Percentiles rank a stretch among this genome's conserved stretches.
These are phyloP conservation scores for Pituophis catenifer DNA, from an alignment of 2,113 vertebrate genomes.

Conservation along the genomic window DNA sequence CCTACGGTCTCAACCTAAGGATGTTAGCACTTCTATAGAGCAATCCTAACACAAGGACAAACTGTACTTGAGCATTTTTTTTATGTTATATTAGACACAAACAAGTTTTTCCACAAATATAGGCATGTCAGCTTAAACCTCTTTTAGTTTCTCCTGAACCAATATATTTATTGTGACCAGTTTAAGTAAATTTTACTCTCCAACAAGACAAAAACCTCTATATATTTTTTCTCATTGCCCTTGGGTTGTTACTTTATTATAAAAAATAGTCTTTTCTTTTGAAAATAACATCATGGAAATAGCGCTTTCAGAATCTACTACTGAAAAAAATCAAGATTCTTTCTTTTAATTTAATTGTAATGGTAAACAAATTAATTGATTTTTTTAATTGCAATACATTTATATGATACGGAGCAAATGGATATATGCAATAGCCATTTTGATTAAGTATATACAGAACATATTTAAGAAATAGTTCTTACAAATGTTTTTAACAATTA, in stretches of 20 bases:
- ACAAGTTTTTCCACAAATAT: slow-evolving; percentile 56
- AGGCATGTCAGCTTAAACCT: slow-evolving; percentile 55
- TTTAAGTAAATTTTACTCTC: slow-evolving; percentile 41
- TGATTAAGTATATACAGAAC: not conserved
- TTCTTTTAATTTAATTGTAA: not conserved
- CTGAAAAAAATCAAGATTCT: not conserved
- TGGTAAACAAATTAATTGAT: not conserved
- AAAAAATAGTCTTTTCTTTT: not conserved
- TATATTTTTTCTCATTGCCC: not conserved
- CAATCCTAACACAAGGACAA: slow-evolving; percentile 60
- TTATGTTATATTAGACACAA: slow-evolving; percentile 49
- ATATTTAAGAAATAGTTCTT: not conserved
- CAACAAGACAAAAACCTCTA: not conserved
- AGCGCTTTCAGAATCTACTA: not conserved
- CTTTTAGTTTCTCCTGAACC: slow-evolving; percentile 58
- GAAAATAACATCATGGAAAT: not conserved
- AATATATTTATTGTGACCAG: slow-evolving; percentile 51
- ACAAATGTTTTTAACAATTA: not conserved
- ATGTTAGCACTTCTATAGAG: slow-evolving; percentile 55
- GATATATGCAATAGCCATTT: not conserved
- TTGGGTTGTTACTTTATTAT: not conserved
- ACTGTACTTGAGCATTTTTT: slow-evolving; percentile 62
- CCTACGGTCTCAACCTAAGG: slow-evolving; percentile 59
- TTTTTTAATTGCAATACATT: not conserved
- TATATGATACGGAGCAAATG: not conserved